A percentile compares a stretch with the other conserved stretches of the same genome.
phyloP scores from a whole-genome alignment of 2,113 vertebrate genomes.

The Cnemophilus loriae region DNA sequence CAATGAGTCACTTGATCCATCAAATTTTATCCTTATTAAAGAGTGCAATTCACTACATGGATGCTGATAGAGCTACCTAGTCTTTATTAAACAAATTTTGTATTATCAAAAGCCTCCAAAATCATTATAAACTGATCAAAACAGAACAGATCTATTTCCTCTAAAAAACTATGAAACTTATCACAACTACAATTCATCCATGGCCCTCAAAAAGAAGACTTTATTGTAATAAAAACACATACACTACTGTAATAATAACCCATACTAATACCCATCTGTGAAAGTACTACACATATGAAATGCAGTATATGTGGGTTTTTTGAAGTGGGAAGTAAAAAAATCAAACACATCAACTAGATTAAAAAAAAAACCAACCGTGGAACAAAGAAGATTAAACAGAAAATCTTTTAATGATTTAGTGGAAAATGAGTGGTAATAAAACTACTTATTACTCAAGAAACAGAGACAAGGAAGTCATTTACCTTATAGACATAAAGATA shows the following conservation, averaged over 20 bases:
- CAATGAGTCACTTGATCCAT: not conserved
- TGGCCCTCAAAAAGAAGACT: not conserved
- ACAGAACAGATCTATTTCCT: not conserved
- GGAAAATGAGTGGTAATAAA: not conserved
- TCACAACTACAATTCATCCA: not conserved
- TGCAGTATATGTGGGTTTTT: not conserved
- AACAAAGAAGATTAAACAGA: not conserved
- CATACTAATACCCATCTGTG: not conserved
- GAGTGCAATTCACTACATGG: not conserved
- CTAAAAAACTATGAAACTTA: not conserved
- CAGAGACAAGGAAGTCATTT: not conserved
- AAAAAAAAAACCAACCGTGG: not conserved
- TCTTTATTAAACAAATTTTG: not conserved
- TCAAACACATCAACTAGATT: not conserved
- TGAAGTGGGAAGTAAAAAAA: not conserved
- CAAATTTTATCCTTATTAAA: not conserved
- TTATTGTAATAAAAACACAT: not conserved
- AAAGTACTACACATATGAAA: not conserved
- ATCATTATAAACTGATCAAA: not conserved
- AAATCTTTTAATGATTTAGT: not conserved
- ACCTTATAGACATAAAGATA: slow-evolving; percentile 98
- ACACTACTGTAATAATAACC: not conserved
- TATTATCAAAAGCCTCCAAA: not conserved
- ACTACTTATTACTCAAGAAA: not conserved
- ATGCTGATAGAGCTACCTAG: not conserved